Evolutionary conservation across 2,113 vertebrate species (phyloP).

Genomic region (Hippocampus barbouri): DNA sequence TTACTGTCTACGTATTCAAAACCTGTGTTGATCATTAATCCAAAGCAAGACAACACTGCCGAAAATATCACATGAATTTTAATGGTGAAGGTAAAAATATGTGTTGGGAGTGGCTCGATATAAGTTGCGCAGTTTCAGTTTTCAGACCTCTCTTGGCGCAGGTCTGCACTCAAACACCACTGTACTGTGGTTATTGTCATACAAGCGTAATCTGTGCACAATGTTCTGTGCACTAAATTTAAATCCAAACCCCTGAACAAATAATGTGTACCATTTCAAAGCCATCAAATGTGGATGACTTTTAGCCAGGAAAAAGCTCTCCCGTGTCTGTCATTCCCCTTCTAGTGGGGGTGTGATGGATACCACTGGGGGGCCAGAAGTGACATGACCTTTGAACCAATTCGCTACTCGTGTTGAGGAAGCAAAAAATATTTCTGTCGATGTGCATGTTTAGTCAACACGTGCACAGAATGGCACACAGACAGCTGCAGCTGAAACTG

Average conservation of each 20-base stretch:
- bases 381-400: slow-evolving; percentile 59
- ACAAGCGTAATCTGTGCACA: background rate
- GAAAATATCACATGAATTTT: too few relatives aligned
- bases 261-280: background rate
- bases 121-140: too few relatives aligned
- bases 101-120: too few relatives aligned
- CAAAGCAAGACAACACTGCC: too few relatives aligned
- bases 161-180: too few relatives aligned
- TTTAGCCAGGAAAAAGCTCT: background rate
- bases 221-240: background rate
- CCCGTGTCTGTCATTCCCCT: slow-evolving; percentile 24
- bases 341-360: slow-evolving; percentile 17
- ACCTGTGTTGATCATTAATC: too few relatives aligned
- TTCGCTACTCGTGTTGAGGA: slow-evolving; percentile 45
- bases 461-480: slow-evolving; percentile 9
- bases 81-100: too few relatives aligned
- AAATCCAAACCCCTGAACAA: background rate
- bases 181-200: too few relatives aligned
- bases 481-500: background rate
- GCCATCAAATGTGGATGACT: background rate
- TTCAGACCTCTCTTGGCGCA: too few relatives aligned
- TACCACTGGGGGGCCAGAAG: slow-evolving; percentile 21
- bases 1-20: too few relatives aligned
- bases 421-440: slow-evolving; percentile 39
- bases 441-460: slow-evolving; percentile 18